Base-by-base conservation (phyloP, 1,140 invertebrate genomes). In the Zaprionus capensis region DNA sequence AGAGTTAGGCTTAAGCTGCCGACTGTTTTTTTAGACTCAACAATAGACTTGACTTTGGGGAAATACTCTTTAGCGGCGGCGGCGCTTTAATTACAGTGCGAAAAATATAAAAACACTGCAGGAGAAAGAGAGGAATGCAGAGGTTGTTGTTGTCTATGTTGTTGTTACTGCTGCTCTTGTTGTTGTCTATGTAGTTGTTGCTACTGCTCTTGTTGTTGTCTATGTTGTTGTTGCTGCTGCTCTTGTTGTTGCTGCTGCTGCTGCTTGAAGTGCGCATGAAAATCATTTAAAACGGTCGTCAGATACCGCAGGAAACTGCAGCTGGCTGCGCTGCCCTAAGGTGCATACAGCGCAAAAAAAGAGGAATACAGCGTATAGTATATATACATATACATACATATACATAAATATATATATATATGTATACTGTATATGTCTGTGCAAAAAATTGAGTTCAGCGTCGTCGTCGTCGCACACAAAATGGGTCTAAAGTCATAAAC, bases 401-500 rank as follows among this genome's bases (percentile, higher is more conserved):
- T 22, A 22, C 2, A 22, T 22, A 22, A 6, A 28, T 6, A 28
- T 28, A 6, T 28, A 7, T 22, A 22, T 51, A 14, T 51, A 51
- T 24, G 5, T 46, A 7, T 17, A 46, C 11, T 14, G 46, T 51
- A 24, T 5, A 17, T 46, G n/a, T 46, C n/a, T 46, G 46, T 51
- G 57, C 34, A 22, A 24, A 34, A 36, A 84, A 87, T 84, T 88
- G 81, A 87, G 84, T 87, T 87, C 84, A 87, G 56, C 81, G 63
- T 67, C 64, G 75, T 44, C 61, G 58, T 14, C 62, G 62, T 36
- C 56, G 53, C 75, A 83, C 81, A 87, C 85, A 87, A 87, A 88
- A 87, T 87, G 84, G 84, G 84, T 87, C 84, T 87, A 87, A 87
- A 87, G 84, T 87, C 84, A 87, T 87, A 87, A 87, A 87, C 84